phyloP scores from a whole-genome alignment of 2,113 vertebrate genomes.

The Callipepla californica region DNA sequence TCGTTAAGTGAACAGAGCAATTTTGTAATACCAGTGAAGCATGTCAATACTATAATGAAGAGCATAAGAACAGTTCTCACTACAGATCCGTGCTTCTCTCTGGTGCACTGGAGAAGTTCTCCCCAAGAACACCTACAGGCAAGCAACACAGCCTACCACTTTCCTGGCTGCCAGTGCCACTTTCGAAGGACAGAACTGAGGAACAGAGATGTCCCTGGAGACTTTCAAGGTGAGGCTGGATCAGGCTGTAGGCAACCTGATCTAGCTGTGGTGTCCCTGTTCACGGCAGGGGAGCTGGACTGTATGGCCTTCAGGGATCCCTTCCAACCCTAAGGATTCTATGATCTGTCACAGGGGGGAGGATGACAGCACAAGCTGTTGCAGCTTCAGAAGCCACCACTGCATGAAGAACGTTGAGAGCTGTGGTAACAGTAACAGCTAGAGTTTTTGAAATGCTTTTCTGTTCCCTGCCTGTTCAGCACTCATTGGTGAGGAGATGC shows the following conservation, averaged over 20 bases:
- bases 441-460: background rate
- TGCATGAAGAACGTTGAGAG: background rate
- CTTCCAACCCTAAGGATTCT: too few species aligned
- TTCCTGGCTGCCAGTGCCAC: background rate
- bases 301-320: too few species aligned
- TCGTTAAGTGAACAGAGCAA: background rate
- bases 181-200: background rate
- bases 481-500: background rate
- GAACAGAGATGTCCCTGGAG: background rate
- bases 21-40: background rate
- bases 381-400: background rate
- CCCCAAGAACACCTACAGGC: background rate
- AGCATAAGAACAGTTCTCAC: background rate
- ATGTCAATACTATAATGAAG: rapidly evolving
- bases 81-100: background rate
- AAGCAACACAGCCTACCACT: background rate
- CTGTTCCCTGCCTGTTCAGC: background rate
- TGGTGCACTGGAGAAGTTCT: background rate
- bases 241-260: too few species aligned
- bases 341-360: background rate
- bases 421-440: background rate
- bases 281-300: too few species aligned
- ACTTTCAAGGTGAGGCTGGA: too few species aligned
- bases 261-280: too few species aligned
- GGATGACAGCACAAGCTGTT: background rate